Evolutionary conservation across 2,888 invertebrate genomes (phyloP), one percentile per base, ranked within the genome.

Genomic region (Tetranychus truncatus): DNA sequence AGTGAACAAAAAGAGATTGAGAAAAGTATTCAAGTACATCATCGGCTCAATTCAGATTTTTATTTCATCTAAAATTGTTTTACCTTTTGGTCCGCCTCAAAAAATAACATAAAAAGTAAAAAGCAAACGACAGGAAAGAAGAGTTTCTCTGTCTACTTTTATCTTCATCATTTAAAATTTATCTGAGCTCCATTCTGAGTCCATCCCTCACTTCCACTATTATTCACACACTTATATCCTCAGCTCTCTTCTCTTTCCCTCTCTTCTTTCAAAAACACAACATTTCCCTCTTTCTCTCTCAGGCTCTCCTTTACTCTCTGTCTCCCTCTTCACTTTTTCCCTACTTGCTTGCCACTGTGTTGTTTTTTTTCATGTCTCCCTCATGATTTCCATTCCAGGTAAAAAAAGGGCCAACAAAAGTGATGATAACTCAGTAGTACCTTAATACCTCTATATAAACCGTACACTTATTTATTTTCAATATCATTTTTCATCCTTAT

Each of bases 301-400:
- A 2, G 11, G 3, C 9, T 55, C 55, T 55, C 55, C 15, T 7
- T 2, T 1, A 0, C 15, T 55, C 55, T 55, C 55, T 55, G 11
- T 55, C 55, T 55, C 55, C 15, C 55, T 55, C 55, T 55, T 55
- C 7, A 15, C 55, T 55, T 15, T 55, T 15, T 55, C 55, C 15
- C 55, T 55, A 55, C 55, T 55, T 55, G 34, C 34, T 55, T 55
- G 55, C 55, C 55, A 55, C 55, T 55, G 55, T 55, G 55, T 55
- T 55, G 55, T 55, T 55, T 55, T 55, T 55, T 55, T 55, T 55
- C 46, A 55, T 55, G 55, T 55, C 55, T 55, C 55, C 55, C 55
- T 55, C 55, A 55, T 55, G 55, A 55, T 55, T 55, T 15, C 2
- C 15, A 15, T 55, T 55, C 6, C 15, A 55, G 55, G 55, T 55